These are phyloP conservation scores for Lucifuga dentata DNA, from an alignment of 2,113 vertebrate species.

Conservation along the genomic window DNA sequence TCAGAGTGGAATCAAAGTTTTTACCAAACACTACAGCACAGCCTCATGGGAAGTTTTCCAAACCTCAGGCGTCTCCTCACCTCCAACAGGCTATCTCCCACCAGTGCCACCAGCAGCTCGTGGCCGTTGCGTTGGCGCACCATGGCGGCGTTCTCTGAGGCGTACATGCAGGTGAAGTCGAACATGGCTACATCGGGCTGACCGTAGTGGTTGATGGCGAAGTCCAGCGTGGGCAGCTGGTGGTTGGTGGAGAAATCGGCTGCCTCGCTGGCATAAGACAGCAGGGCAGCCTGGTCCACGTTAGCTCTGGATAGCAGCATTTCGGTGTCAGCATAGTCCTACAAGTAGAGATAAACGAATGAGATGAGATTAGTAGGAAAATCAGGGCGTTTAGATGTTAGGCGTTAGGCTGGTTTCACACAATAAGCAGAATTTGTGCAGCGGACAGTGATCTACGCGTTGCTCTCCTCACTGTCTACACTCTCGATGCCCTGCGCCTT, in stretches of 20 bases:
- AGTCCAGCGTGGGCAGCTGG: constrained; percentile 93
- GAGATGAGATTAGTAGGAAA: background rate
- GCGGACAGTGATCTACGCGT: too few relatives aligned
- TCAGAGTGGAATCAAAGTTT: too few relatives aligned
- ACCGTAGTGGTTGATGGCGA: constrained; percentile 98
- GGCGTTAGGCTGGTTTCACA: too few relatives aligned
- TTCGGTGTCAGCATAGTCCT: constrained; percentile 97
- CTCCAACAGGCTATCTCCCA: constrained; percentile 97
- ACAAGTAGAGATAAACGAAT: background rate
- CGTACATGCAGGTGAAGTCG: constrained; percentile 99
- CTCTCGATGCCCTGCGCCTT: too few relatives aligned
- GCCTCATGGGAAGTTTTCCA: too few relatives aligned
- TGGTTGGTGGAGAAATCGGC: constrained; percentile 97
- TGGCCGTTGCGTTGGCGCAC: constrained; percentile 93
- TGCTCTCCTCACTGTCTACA: too few relatives aligned
- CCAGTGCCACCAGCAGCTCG: constrained; percentile 91
- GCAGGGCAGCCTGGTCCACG: constrained; percentile 94
- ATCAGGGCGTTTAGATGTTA: too few relatives aligned
- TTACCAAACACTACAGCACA: too few relatives aligned
- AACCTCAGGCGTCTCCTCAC: constrained; percentile 64
- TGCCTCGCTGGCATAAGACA: constrained; percentile 92
- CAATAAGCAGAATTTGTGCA: too few relatives aligned
- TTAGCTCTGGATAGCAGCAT: constrained; percentile 93
- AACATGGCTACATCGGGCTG: constrained; percentile 99
- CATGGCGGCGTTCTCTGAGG: constrained; percentile 94